Percentiles rank a stretch among this genome's conserved stretches.
Evolutionary conservation across 2,888 invertebrate species (phyloP).

Genomic region (Sesia bembeciformis): DNA sequence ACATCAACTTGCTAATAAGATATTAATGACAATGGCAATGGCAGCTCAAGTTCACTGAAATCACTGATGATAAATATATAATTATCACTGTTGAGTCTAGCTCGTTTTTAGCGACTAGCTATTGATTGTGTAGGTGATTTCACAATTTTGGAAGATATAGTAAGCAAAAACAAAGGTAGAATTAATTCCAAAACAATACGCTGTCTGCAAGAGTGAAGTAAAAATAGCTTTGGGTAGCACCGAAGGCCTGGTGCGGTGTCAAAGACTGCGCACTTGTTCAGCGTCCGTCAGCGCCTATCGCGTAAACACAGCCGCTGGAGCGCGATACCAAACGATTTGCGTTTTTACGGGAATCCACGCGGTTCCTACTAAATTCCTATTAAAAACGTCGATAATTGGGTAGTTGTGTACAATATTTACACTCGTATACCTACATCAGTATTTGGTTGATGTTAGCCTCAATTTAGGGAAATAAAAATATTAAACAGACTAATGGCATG

Average conservation of each 20-base stretch:
- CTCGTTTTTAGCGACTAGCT: no score
- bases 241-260: conserved; percentile 50
- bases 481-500: no score
- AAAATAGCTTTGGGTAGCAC: conserved; percentile 41
- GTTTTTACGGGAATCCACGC: conserved; percentile 43
- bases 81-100: no score
- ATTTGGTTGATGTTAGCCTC: neutral
- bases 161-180: neutral
- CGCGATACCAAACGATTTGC: conserved; percentile 41
- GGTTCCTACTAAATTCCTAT: conserved; percentile 1
- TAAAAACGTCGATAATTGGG: neutral
- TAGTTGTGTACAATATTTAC: neutral
- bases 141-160: no score
- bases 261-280: conserved; percentile 34
- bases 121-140: no score
- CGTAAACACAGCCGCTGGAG: conserved; percentile 48
- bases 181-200: conserved; percentile 24
- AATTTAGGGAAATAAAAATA: neutral
- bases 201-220: conserved; percentile 21
- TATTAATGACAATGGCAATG: no score
- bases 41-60: no score
- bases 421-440: neutral
- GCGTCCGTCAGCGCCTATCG: conserved; percentile 17
- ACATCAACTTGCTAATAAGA: no score
- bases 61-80: no score